phyloP scores from a whole-genome alignment of 1,140 invertebrate genomes.

The Zaprionus davidi region DNA sequence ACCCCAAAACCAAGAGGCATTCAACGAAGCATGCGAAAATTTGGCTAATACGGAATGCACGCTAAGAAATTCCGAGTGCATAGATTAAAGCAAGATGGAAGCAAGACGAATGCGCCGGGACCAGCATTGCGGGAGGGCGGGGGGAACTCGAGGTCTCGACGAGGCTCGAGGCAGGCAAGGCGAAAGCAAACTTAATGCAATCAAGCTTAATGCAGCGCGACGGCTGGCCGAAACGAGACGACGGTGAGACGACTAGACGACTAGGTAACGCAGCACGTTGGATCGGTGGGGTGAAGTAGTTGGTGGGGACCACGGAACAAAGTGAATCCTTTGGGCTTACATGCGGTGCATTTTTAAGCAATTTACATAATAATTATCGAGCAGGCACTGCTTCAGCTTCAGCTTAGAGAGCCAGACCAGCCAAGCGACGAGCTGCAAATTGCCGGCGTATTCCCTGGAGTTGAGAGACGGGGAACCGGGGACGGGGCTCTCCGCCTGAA shows the following conservation, averaged over 20 bases:
- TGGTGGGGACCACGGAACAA: conserved; percentile 36
- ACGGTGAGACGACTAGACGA: conserved; percentile 1
- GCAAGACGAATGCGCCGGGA: conserved; percentile 3
- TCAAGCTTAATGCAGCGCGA: conserved; percentile 78
- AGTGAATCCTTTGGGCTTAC: conserved; percentile 76
- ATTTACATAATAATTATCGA: conserved; percentile 82
- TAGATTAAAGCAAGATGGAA: conserved; percentile 68
- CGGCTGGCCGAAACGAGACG: conserved; percentile 65
- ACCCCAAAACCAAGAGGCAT: conserved; percentile 44
- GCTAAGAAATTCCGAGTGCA: conserved; percentile 78
- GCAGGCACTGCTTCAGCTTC: conserved; percentile 38
- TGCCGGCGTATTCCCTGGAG: conserved; percentile 19
- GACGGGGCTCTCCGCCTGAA: conserved; percentile 39
- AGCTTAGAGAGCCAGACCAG: neutral
- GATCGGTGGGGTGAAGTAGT: neutral
- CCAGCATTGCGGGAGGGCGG: neutral
- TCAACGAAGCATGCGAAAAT: conserved; percentile 75
- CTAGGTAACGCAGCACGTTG: neutral
- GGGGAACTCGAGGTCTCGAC: neutral
- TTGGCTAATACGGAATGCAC: conserved; percentile 78
- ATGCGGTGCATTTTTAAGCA: conserved; percentile 80
- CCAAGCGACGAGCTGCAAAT: conserved; percentile 25
- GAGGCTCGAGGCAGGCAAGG: conserved; percentile 29
- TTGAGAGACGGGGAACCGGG: neutral
- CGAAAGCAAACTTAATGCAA: conserved; percentile 81